Evolutionary conservation across 2,113 vertebrate genomes (phyloP).

Genomic region (Chionis minor): DNA sequence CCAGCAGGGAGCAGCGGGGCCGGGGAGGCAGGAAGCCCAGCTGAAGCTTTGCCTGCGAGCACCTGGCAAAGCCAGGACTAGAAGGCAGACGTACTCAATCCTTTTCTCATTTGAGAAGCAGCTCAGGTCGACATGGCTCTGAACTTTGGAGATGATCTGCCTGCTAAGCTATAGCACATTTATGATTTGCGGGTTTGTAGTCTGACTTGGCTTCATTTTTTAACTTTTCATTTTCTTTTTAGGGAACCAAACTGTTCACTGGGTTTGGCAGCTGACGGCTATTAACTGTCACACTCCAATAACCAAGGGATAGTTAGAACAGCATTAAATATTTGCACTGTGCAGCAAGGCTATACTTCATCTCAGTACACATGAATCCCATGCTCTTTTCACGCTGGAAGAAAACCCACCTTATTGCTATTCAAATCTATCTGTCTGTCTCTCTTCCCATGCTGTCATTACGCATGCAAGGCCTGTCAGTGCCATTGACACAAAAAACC

Average conservation of each 20-base stretch:
- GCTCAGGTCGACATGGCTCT: background rate
- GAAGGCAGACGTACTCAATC: background rate
- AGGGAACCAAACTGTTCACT: conserved; percentile 26
- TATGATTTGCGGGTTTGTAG: conserved; percentile 16
- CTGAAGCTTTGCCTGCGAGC: background rate
- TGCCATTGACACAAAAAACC: conserved; percentile 19
- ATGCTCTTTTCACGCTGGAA: conserved; percentile 35
- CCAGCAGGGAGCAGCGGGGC: background rate
- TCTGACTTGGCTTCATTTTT: conserved; percentile 65
- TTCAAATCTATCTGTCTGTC: conserved; percentile 56
- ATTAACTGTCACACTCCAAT: conserved; percentile 69
- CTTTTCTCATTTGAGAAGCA: conserved; percentile 27
- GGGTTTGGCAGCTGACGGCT: conserved; percentile 61
- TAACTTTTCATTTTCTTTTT: conserved; percentile 60
- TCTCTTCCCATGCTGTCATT: conserved; percentile 43
- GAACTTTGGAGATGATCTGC: conserved; percentile 46
- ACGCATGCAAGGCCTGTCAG: conserved; percentile 47
- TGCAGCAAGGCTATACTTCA: conserved; percentile 54
- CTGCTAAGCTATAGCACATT: conserved; percentile 11
- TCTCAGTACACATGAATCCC: conserved; percentile 40
- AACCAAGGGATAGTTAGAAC: conserved; percentile 61
- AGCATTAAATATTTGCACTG: conserved; percentile 69
- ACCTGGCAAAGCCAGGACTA: background rate
- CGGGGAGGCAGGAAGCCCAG: background rate
- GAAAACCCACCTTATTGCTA: conserved; percentile 61